Base-by-base conservation (phyloP, 1,140 invertebrate genomes). In the Drosophila murphyi region DNA sequence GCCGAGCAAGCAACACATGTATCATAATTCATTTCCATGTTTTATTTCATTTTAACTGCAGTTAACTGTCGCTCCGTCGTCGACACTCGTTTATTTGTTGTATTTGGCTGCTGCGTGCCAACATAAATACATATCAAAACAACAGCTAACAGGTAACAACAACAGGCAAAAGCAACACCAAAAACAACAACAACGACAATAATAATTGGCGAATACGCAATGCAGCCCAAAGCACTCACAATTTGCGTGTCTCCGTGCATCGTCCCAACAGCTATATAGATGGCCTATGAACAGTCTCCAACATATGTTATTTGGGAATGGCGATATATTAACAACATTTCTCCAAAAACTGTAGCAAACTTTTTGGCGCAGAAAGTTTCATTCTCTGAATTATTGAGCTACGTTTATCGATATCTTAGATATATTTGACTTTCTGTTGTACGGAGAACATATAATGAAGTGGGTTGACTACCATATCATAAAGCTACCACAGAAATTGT, bases 1-100 rank as follows among this genome's bases (percentile, higher is more conserved):
- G 39, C 39, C 39, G n/a, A 43, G 39, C 39, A 43, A 79, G 75
- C 72, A 87, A 83, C 88, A 88, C 88, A 91, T 91, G 88, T 83
- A 83, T 91, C 88, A 91, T 91, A 91, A 91, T 91, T 91, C 88
- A 91, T 91, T 82, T 79, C 59, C 88, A 77, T 88, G 85, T 87
- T 87, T 83, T 87, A 87, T 87, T 87, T 88, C 76, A 70, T 79
- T 78, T 79, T 82, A 80, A 80, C 72, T 72, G 78, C 77, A 69
- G 62, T 57, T 56, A 57, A 41, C 67, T 41, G 54, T 50, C 56
- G 60, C 45, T 28, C 34, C 39, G 39, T 48, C 12, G 56, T 65
- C 69, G 52, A 47, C 63, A 62, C 50, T 79, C 52, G 62, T 85
- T 85, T 80, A 78, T 85, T 85, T 85, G 80, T 50, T 68, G 69